Evolutionary conservation across 1,140 invertebrate genomes (phyloP).

Genomic region (Contarinia nasturtii): DNA sequence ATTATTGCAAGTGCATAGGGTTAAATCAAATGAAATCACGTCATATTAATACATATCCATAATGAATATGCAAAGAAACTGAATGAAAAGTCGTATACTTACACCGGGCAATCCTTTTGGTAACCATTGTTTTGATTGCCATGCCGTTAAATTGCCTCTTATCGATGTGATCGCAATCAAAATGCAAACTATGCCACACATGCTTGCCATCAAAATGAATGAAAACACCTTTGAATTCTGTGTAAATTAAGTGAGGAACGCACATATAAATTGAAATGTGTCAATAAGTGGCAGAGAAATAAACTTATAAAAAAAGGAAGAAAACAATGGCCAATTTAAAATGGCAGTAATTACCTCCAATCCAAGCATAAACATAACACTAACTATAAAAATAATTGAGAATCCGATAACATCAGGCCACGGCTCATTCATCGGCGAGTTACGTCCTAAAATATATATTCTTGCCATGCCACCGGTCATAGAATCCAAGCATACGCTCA

Average conservation of each 20-base stretch:
- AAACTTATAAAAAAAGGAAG: neutral
- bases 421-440: constrained; percentile 32
- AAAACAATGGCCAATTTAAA: too few species aligned
- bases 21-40: too few species aligned
- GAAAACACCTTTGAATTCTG: constrained; percentile 22
- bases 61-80: neutral
- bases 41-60: neutral
- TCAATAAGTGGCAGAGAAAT: neutral
- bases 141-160: constrained; percentile 14
- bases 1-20: too few species aligned
- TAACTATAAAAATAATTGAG: constrained; percentile 39
- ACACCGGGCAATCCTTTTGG: constrained; percentile 21
- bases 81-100: constrained; percentile 6
- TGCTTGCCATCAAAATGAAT: constrained; percentile 18
- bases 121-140: constrained; percentile 16
- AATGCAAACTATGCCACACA: constrained; percentile 17
- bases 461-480: constrained; percentile 37
- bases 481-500: constrained; percentile 42
- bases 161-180: constrained; percentile 17
- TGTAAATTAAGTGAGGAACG: too few species aligned
- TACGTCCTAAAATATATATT: constrained; percentile 21
- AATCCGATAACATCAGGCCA: constrained; percentile 50
- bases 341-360: constrained; percentile 31
- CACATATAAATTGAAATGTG: too few species aligned
- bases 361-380: constrained; percentile 46